These are phyloP conservation scores for Vanessa atalanta DNA, from an alignment of 1,140 invertebrate genomes.

Conservation along the genomic window DNA sequence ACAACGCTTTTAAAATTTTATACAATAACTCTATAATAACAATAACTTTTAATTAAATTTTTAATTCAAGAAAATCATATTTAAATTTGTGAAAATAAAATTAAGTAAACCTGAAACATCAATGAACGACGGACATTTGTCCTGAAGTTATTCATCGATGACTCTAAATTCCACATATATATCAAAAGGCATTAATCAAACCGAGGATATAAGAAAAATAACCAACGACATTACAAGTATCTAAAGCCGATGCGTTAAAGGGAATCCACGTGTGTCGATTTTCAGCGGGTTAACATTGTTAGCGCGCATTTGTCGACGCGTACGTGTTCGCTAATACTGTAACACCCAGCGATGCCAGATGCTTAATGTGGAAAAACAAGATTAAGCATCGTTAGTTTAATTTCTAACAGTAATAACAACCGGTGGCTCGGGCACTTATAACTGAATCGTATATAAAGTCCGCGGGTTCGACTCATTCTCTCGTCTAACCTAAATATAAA, in stretches of 20 bases:
- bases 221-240: neutral
- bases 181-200: neutral
- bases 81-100: no score
- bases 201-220: neutral
- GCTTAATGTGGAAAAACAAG: slow-evolving; percentile 9
- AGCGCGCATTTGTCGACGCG: slow-evolving; percentile 44
- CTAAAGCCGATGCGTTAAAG: slow-evolving; percentile 22
- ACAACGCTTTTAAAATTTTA: no score
- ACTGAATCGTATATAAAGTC: no score
- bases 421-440: no score
- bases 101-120: no score
- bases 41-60: no score
- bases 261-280: slow-evolving; percentile 32
- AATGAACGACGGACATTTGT: no score
- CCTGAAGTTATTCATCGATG: no score
- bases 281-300: slow-evolving; percentile 41
- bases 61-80: no score
- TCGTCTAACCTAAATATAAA: no score
- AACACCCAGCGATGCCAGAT: slow-evolving; percentile 3
- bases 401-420: neutral
- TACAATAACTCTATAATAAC: no score
- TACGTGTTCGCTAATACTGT: slow-evolving; percentile 43
- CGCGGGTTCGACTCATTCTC: no score
- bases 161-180: neutral
- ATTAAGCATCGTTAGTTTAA: slow-evolving; percentile 4